Percentiles rank a stretch among this genome's conserved stretches.
Evolutionary conservation across 1,140 invertebrate genomes (phyloP).

Genomic region (Heliconius melpomene): DNA sequence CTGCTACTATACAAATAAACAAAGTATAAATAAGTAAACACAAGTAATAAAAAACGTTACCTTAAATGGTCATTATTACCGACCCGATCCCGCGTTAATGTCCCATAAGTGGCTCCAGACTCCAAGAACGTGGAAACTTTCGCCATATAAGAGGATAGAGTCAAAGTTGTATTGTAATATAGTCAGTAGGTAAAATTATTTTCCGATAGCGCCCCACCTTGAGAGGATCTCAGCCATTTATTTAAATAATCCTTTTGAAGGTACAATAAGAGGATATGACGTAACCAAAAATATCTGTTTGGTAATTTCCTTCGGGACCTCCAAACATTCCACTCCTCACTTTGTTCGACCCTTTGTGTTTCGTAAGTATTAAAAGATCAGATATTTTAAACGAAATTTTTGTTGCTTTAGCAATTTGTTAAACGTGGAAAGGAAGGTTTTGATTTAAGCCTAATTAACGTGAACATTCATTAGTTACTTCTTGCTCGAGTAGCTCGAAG

Average conservation of each 20-base stretch:
- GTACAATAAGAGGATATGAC: constrained; percentile 1
- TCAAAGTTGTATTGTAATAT: neutral
- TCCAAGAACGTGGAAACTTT: neutral
- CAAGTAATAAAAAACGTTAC: neutral
- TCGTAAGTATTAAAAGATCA: neutral
- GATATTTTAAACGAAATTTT: neutral
- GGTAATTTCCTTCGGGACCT: neutral
- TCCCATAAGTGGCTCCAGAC: neutral
- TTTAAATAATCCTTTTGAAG: neutral
- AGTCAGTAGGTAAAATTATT: neutral
- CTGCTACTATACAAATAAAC: neutral
- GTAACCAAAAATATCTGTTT: neutral
- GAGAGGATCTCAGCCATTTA: neutral
- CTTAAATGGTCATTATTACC: neutral
- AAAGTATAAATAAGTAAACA: too few species aligned
- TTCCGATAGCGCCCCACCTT: neutral
- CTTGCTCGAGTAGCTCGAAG: too few species aligned
- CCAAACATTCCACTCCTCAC: neutral
- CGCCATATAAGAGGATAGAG: neutral
- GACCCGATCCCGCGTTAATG: too few species aligned
- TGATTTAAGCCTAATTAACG: too few species aligned
- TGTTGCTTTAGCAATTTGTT: neutral
- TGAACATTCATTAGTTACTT: too few species aligned
- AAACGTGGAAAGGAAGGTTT: too few species aligned
- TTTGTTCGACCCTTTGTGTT: constrained; percentile 5